phyloP scores from a whole-genome alignment of 2,113 vertebrate genomes.

The Actenoides hombroni region DNA sequence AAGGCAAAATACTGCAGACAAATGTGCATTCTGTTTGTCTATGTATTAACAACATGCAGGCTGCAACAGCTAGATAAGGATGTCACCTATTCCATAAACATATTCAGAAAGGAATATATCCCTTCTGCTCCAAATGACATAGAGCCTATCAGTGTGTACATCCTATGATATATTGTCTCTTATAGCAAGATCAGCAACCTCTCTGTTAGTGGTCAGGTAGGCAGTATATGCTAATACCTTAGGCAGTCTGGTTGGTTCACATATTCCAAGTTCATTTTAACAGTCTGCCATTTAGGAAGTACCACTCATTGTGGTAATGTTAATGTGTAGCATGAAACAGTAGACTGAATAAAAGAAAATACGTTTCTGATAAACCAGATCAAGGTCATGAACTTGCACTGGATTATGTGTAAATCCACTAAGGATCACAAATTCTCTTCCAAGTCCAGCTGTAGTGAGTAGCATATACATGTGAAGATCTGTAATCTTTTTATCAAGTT shows the following conservation, averaged over 20 bases:
- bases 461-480: neutral
- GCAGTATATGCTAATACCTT: neutral
- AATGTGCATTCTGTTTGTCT: neutral
- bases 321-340: neutral
- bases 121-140: constrained; percentile 8
- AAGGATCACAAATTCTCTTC: neutral
- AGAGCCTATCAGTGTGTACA: constrained; percentile 16
- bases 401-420: neutral
- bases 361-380: neutral
- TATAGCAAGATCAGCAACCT: constrained; percentile 54
- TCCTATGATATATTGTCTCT: constrained; percentile 53
- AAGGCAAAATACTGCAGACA: neutral
- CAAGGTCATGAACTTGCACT: neutral
- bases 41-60: constrained; percentile 1
- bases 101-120: constrained; percentile 42
- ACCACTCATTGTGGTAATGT: neutral
- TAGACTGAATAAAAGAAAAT: neutral
- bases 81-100: constrained; percentile 15
- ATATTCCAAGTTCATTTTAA: neutral
- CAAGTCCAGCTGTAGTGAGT: neutral
- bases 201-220: constrained; percentile 25
- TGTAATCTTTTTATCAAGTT: neutral
- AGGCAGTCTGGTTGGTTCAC: neutral
- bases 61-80: constrained; percentile 59
- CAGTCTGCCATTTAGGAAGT: neutral